Evolutionary conservation across 2,888 invertebrate species (phyloP), one percentile per base, ranked within the genome.

Genomic region (Dyspetes luteomarginatus): DNA sequence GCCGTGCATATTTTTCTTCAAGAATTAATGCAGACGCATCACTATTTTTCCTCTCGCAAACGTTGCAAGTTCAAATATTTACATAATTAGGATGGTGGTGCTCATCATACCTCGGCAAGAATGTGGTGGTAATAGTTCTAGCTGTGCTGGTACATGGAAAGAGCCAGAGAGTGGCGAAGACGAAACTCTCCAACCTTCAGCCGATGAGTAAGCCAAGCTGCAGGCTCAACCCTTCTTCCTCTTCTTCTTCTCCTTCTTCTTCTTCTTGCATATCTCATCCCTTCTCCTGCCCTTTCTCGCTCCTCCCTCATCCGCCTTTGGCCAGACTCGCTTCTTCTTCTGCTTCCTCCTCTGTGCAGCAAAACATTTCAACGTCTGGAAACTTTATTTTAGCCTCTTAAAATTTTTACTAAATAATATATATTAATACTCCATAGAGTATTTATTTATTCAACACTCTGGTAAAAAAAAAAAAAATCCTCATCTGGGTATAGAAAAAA

Each of bases 41-140:
- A 60, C 60, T 72, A 72, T 62, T 72, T 72, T 50, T 41, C 4
- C 62, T 72, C 36, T 24, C 50, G n/a, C n/a, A n/a, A 62, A 52
- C 50, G 60, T 50, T 41, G 72, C 50, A 60, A 72, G 60, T 62
- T 72, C 62, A 72, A 72, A 72, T 72, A 72, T 72, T 72, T 72
- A 72, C 72, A 72, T 72, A 72, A 72, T 72, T 72, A 72, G 72
- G 60, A 72, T n/a, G n/a, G n/a, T n/a, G 72, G 17, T 24, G 30
- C 64, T n/a, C n/a, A n/a, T n/a, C n/a, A n/a, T 64, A 24, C 30
- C 65, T 36, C 26, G 52, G n/a, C 58, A 72, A 72, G 72, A 72
- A 62, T 62, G 72, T 41, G 24, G 50, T 48, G 62, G 62, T 62
- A 72, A 72, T 72, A 62, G 72, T 26, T 62, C 45, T 36, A n/a